Conservation (phyloP, 2,797 vertebrate species). For the Centroberyx gerrardi region DNA sequence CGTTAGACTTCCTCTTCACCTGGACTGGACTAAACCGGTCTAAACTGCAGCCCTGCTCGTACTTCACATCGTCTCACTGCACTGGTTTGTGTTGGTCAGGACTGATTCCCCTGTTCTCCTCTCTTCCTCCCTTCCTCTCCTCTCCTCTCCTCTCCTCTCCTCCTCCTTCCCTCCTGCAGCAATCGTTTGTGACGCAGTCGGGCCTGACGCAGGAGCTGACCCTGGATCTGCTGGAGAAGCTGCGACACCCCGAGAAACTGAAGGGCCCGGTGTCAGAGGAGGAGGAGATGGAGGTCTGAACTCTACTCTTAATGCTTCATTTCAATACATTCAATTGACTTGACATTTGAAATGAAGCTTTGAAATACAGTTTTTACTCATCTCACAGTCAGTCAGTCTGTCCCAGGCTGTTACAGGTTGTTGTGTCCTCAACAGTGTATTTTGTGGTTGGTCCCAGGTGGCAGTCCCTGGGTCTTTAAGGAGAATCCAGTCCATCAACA, state of each 20-base stretch:
- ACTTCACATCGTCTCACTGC: neutral
- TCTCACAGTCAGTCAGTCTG: neutral
- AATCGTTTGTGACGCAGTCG: conserved; percentile 87
- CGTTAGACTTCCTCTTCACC: neutral
- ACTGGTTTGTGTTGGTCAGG: neutral
- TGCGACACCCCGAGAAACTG: conserved; percentile 88
- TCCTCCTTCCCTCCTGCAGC: conserved; percentile 72
- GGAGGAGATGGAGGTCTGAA: conserved; percentile 88
- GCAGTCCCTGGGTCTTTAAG: conserved; percentile 80
- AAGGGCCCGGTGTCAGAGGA: conserved; percentile 83
- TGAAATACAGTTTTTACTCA: neutral
- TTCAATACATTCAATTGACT: neutral
- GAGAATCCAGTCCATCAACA: conserved; percentile 91
- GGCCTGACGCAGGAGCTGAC: conserved; percentile 84
- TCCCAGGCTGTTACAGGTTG: too few species aligned
- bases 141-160: neutral
- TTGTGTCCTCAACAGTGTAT: too few species aligned
- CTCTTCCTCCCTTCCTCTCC: neutral
- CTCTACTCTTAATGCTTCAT: neutral
- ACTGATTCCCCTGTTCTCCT: neutral
- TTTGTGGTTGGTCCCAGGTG: conserved; percentile 65
- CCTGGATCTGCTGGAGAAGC: conserved; percentile 91
- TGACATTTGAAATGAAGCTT: neutral
- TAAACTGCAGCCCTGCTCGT: too few species aligned
- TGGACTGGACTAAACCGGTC: neutral